These are phyloP conservation scores for Phanerotoma sp. DNA, from an alignment of 2,888 invertebrate genomes.

Conservation along the genomic window DNA sequence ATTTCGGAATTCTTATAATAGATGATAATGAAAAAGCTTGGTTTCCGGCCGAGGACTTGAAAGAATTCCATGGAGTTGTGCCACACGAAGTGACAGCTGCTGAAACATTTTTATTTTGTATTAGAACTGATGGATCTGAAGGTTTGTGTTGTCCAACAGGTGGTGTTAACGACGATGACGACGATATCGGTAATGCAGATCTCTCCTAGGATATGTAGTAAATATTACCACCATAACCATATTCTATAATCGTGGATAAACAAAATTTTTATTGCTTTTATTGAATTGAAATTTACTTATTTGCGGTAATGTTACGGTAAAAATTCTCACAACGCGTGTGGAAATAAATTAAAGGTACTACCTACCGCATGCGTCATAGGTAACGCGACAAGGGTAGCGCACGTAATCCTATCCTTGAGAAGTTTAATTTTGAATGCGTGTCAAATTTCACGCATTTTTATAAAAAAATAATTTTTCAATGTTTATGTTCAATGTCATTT, in stretches of 20 bases:
- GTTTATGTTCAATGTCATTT: too few species aligned
- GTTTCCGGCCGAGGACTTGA: conserved; percentile 87
- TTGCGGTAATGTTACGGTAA: too few species aligned
- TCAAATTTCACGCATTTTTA: too few species aligned
- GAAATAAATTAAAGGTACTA: too few species aligned
- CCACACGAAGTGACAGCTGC: conserved; percentile 77
- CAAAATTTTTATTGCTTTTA: neutral
- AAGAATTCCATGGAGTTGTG: conserved; percentile 86
- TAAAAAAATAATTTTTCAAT: too few species aligned
- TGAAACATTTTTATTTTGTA: conserved; percentile 81
- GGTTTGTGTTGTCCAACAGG: conserved; percentile 78
- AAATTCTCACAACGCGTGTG: too few species aligned
- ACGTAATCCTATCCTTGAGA: too few species aligned
- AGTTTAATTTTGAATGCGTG: too few species aligned
- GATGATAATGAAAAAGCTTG: conserved; percentile 89
- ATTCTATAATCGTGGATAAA: neutral
- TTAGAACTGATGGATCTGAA: conserved; percentile 79
- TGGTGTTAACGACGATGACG: conserved; percentile 61
- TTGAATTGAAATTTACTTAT: neutral
- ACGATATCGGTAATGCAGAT: conserved; percentile 53
- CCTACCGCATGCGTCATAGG: too few species aligned
- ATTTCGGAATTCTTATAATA: conserved; percentile 76
- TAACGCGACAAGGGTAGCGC: too few species aligned
- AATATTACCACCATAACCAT: neutral
- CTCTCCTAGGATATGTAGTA: conserved; percentile 35